Conservation (phyloP, 1,140 invertebrate genomes). For the Asobara japonica region DNA sequence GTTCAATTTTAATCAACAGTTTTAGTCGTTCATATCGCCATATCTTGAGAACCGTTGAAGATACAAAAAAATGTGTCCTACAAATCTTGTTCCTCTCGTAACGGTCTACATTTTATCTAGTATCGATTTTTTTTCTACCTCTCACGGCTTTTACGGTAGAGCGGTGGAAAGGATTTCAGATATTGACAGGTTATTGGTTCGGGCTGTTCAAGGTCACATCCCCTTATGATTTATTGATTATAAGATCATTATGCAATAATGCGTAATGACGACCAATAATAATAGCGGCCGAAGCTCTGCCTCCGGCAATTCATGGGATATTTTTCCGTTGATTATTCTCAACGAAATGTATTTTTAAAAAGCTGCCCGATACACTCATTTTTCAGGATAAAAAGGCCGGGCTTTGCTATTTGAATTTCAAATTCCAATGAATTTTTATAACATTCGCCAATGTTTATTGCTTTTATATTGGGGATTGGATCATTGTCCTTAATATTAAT, state of each 20-base stretch:
- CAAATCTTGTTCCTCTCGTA: no score
- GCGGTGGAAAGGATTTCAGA: no score
- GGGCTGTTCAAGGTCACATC: no score
- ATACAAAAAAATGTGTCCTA: no score
- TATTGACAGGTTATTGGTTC: background rate
- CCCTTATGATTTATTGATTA: no score
- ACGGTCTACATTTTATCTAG: no score
- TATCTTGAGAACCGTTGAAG: no score
- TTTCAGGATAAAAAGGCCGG: background rate
- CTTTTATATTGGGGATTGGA: background rate
- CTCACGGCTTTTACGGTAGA: no score
- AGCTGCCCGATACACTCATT: background rate
- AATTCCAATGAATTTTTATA: background rate
- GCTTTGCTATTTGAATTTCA: background rate
- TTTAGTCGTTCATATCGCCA: no score
- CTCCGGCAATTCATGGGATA: background rate
- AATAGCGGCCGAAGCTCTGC: background rate
- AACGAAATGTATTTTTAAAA: background rate
- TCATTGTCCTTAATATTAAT: conserved; percentile 9
- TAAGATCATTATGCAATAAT: background rate
- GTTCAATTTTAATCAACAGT: no score
- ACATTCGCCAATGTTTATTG: background rate
- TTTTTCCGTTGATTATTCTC: background rate
- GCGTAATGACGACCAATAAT: no score
- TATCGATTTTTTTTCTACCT: no score